Evolutionary conservation across 2,113 vertebrate genomes (phyloP), one percentile per base, ranked within the genome.

Genomic region (Theropithecus gelada): DNA sequence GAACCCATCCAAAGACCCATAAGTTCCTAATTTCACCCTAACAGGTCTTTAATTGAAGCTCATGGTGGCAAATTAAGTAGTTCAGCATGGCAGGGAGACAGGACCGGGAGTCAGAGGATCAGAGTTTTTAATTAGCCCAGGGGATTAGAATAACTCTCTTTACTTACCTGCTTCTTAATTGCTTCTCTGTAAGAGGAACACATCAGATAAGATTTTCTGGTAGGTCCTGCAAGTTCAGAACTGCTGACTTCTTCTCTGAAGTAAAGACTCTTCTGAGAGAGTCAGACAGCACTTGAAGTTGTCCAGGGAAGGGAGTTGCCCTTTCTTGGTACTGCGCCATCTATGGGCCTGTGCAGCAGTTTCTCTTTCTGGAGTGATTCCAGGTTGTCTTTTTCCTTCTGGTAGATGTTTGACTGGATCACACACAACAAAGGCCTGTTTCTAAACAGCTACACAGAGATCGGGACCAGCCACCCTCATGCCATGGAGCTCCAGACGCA

Each of bases 331-430:
- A n/a, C 2, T 5, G 70, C 40, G 55, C 22, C 0, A 8, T 16
- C 25, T 3, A 1, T 17, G 20, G 52, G 18, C 16, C 40, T 14
- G 0, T 9, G 50, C 96, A 78, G 66, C 55, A 35, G 2, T 79
- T 75, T 50, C 32, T 8, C 78, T 93, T 70, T 17, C 88, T 55
- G 66, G 6, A 82, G 8, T 98, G 38, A 97, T 75, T 48, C 78
- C 61, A 88, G 68, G 18, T 83, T 90, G 48, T 96, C 92, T 35
- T 97, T 98, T 98, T 93, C 59, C 57, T 97, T 94, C 93, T 1
- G 96, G 50, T 96, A 99, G 99, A 99, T 99, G 99, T 99, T 99
- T 97, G 99, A 99, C 98, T 99, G 99, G 99, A 99, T 99, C 98
- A 99, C 99, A 98, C 99, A 99, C 99, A 99, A 99, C 98, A 99